Base-by-base conservation (phyloP, 2,888 invertebrate species). In the Rhamnusium bicolor region DNA sequence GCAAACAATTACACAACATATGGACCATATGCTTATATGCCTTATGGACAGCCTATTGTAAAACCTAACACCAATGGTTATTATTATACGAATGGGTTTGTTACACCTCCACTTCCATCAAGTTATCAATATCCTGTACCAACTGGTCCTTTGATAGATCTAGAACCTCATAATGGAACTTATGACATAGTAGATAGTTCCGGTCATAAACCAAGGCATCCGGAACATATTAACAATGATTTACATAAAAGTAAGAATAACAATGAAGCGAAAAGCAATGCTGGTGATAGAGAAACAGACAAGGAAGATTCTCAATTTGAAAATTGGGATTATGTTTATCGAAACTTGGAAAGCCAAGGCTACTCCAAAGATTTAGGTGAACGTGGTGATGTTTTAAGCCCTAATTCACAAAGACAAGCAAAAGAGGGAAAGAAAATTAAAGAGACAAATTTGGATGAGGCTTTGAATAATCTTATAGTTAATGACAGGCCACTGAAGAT, bases 281-380 rank as follows among this genome's bases (percentile, higher is more conserved):
- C 21, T 16, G 27, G 47, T 16, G 70, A 63, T 19, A 73, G 47
- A 56, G 73, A 75, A 29, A 58, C 70, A 32, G 72, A 77, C 10
- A 74, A 71, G 54, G 76, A 73, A 68, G 79, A 79, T 60, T 73
- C 74, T 65, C 83, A 69, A 78, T 92, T 92, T 70, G 94, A 94
- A 78, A 92, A 92, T 65, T 96, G 95, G 95, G 94, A 94, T 84
- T 95, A 94, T 83, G 95, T 95, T 0, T 95, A 93, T 84, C 91
- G 92, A 79, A 93, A 94, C 84, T 88, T 95, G 40, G 94, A 95
- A 71, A 93, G 92, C 79, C 92, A 94, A 81, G 93, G 94, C 0
- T 94, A 94, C 79, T 89, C 88, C 7, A 91, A 91, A 78, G 94
- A 94, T 80, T 85, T 92, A 6, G 92, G 92, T 0, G 92, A 92